phyloP scores from a whole-genome alignment of 2,888 invertebrate species.

The Icerya purchasi region DNA sequence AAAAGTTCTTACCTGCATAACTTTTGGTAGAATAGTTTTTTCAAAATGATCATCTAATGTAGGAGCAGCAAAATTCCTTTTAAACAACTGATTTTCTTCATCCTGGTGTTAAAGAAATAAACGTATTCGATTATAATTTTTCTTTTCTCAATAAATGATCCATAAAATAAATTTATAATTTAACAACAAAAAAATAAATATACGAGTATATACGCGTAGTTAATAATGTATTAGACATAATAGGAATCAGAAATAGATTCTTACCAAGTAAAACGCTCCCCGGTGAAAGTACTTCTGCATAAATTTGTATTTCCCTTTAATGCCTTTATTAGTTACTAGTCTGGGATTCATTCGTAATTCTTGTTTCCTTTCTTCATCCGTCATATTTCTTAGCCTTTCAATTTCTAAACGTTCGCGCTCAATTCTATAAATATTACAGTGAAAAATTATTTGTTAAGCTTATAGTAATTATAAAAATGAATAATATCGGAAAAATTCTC shows the following conservation, averaged over 20 bases:
- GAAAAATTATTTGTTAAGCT: too few species aligned
- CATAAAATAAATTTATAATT: neutral
- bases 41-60: conserved; percentile 98
- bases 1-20: conserved; percentile 80
- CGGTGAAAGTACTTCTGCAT: conserved; percentile 98
- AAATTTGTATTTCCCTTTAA: conserved; percentile 97
- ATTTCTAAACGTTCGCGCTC: conserved; percentile 75
- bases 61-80: conserved; percentile 82
- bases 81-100: conserved; percentile 71
- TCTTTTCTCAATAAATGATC: neutral
- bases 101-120: conserved; percentile 29
- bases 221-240: too few species aligned
- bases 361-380: conserved; percentile 83
- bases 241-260: too few species aligned
- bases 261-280: conserved; percentile 84
- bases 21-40: conserved; percentile 93
- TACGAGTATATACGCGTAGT: neutral
- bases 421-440: conserved; percentile 42
- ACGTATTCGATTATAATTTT: neutral
- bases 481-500: too few species aligned
- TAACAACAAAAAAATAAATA: neutral
- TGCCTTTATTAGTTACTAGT: conserved; percentile 73
- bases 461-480: too few species aligned
- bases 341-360: conserved; percentile 83
- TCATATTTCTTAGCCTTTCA: conserved; percentile 76